Evolutionary conservation across 2,888 invertebrate genomes (phyloP), one percentile per base, ranked within the genome.

Genomic region (Chalcosyrphus nemorum): DNA sequence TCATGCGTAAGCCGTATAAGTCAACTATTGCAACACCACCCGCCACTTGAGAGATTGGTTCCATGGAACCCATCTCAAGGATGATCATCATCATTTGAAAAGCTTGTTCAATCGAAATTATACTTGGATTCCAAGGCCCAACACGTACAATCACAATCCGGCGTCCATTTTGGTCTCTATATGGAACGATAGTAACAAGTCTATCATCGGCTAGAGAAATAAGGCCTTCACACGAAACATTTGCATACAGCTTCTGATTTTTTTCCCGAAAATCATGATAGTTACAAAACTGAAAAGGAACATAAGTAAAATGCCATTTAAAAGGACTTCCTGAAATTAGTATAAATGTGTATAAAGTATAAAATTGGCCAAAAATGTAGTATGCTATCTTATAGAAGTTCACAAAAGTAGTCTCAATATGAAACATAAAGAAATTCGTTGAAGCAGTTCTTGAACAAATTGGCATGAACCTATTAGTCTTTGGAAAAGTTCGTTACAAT

Each of bases 11-110:
- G 71, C 95, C 94, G 78, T 94, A 93, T 35, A 96, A 92, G 90
- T 97, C 96, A 87, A 96, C 96, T 71, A 96, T 92, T 6, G 94
- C 95, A 4, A 95, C 92, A 0, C 96, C 96, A 0, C 96, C 96
- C 21, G 95, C 91, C 74, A 96, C 94, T 90, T 96, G 96, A 0
- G 94, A 94, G 6, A 94, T 92, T 4, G 94, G 95, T 88, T 97
- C 96, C 87, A 96, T 89, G 66, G 95, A 93, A 0, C 96, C 96
- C 19, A 96, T 90, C 90, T 96, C 96, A 43, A 96, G 90, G 0
- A 95, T 92, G 65, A 95, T 91, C 54, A 96, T 92, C 0, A 95
- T 94, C 0, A 94, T 95, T 88, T 94, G 95, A 89, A 96, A 95
- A 41, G 96, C 89, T 86, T 96, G 95, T 29, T 94, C 94, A 0